Percentiles rank a stretch among this genome's conserved stretches.
These are phyloP conservation scores for Drosophila buzzatii DNA, from an alignment of 2,888 invertebrate genomes.

Conservation along the genomic window DNA sequence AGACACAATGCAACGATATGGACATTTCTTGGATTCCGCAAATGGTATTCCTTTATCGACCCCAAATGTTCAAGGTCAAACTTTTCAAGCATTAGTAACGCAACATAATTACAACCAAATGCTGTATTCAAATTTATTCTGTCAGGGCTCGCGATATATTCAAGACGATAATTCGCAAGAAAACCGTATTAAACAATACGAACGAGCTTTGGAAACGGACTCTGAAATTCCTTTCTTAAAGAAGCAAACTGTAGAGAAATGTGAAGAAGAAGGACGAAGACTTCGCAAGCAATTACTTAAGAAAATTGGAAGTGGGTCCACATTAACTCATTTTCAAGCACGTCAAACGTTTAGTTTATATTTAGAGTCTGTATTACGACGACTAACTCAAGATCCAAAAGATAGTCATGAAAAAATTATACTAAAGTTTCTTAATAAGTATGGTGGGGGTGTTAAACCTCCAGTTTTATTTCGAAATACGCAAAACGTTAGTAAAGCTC, in stretches of 20 bases:
- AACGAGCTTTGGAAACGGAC: conserved; percentile 81
- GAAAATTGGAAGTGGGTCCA: conserved; percentile 88
- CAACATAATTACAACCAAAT: conserved; percentile 92
- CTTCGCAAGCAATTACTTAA: conserved; percentile 84
- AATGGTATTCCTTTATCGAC: conserved; percentile 91
- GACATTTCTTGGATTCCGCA: conserved; percentile 90
- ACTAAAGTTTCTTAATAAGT: conserved; percentile 91
- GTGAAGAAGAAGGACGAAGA: conserved; percentile 82
- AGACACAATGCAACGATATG: conserved; percentile 94
- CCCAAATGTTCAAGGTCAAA: conserved; percentile 87
- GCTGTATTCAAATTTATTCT: conserved; percentile 91
- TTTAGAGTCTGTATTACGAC: conserved; percentile 90
- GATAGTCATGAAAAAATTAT: conserved; percentile 87
- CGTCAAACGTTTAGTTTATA: conserved; percentile 92
- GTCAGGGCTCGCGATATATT: conserved; percentile 85
- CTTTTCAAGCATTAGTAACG: conserved; percentile 86
- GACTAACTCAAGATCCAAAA: conserved; percentile 86
- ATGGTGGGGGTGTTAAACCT: conserved; percentile 89
- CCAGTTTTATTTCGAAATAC: conserved; percentile 88
- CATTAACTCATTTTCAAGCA: conserved; percentile 88
- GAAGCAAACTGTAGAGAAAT: conserved; percentile 83
- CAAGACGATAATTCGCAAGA: conserved; percentile 76
- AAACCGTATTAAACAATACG: conserved; percentile 86
- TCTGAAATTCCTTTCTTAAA: conserved; percentile 78
- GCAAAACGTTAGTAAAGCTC: conserved; percentile 89